Evolutionary conservation across 2,113 vertebrate species (phyloP), one percentile per base, ranked within the genome.

Genomic region (Clarias macrocephalus): DNA sequence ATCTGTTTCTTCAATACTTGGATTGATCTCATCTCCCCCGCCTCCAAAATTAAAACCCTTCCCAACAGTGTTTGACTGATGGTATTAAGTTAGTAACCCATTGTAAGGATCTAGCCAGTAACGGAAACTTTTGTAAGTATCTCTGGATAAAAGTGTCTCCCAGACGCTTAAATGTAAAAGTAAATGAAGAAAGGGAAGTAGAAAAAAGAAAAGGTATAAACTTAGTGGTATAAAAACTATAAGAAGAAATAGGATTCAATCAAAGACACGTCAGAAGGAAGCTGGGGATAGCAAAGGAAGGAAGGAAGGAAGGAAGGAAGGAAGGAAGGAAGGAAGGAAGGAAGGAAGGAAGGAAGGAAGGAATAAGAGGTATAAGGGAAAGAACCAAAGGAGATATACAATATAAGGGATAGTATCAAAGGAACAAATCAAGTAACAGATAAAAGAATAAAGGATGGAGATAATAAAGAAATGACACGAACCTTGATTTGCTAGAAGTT

Each of bases 401-500:
- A 21, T 57, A 56, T 80, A 80, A 28, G 56, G 72, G 19, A 85
- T 57, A 48, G 48, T 48, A 8, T 37, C 59, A 25, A 76, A 62
- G 72, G 52, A 88, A 30, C 85, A n/a, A 79, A 83, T 48, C 42
- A 48, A 89, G 87, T 54, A 90, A 91, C 5, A 59, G 59, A 5
- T 21, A 33, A 3, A 70, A 10, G 63, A 54, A 28, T 19, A 5
- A 68, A 12, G 28, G 19, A 37, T 2, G 0, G 6, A 57, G 1
- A 12, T 25, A 86, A 91, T 76, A 88, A 89, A 91, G 82, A 90
- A 77, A 21, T 76, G 70, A 54, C 23, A 91, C 94, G 88, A 88
- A 95, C 95, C 95, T 95, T 91, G 91, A 72, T 87, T 95, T 62
- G 95, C 95, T 85, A 94, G 89, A 84, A 94, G 92, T 89, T 95